These are phyloP conservation scores for Gymnocephalus cernua DNA, from an alignment of 2,113 vertebrate genomes.

Conservation along the genomic window DNA sequence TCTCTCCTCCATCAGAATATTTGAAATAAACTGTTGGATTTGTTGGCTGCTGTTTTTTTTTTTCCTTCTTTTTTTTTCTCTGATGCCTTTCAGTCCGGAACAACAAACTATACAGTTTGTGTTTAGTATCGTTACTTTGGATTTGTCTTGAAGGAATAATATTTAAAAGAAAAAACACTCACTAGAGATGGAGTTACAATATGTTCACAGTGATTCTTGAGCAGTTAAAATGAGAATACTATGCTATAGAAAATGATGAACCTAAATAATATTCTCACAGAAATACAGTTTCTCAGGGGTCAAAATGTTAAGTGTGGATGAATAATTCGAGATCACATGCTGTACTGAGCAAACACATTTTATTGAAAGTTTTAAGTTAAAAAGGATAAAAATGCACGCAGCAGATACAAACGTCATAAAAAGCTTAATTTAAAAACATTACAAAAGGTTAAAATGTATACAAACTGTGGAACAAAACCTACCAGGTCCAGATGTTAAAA, in stretches of 20 bases:
- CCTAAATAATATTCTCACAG: background rate
- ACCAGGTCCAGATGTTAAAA: background rate
- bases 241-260: background rate
- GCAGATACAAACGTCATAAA: conserved; percentile 3
- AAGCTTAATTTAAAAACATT: conserved; percentile 11
- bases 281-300: background rate
- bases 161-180: too few species aligned
- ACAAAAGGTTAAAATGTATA: background rate
- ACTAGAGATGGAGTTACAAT: background rate
- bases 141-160: background rate
- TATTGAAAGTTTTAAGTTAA: conserved; percentile 12
- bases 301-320: background rate
- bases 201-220: background rate
- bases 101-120: background rate
- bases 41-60: background rate
- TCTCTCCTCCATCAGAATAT: conserved; percentile 6
- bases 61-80: too few species aligned
- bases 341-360: conserved; percentile 1
- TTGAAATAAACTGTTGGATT: background rate
- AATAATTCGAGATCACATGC: background rate
- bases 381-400: background rate
- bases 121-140: background rate
- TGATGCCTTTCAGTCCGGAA: background rate
- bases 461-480: background rate
- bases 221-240: background rate